Evolutionary conservation across 2,888 invertebrate species (phyloP).

Genomic region (Alviniconcha strummeri): DNA sequence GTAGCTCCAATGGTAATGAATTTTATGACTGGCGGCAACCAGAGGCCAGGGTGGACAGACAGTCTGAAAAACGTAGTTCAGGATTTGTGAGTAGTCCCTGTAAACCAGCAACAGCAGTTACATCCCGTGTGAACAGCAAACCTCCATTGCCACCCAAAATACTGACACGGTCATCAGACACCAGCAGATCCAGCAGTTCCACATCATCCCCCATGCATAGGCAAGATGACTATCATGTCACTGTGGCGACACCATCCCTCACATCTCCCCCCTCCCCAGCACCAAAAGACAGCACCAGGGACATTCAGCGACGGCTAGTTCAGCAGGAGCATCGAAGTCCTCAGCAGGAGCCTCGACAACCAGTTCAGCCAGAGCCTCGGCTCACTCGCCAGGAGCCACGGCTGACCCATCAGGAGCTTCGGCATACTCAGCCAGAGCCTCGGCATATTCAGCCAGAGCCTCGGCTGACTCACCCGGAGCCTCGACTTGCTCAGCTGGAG

Average conservation of each 20-base stretch:
- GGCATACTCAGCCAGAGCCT: too few species aligned
- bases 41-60: slow-evolving; percentile 3
- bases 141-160: slow-evolving; percentile 32
- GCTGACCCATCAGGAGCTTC: too few species aligned
- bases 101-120: slow-evolving; percentile 2
- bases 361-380: too few species aligned
- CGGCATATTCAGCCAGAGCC: too few species aligned
- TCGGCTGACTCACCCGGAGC: too few species aligned
- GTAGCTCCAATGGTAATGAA: neutral
- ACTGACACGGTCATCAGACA: neutral
- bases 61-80: neutral
- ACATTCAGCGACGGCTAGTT: slow-evolving; percentile 21
- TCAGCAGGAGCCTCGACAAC: too few species aligned
- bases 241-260: slow-evolving; percentile 23
- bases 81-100: neutral
- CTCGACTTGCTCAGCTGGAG: too few species aligned
- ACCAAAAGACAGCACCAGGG: slow-evolving; percentile 25
- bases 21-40: slow-evolving; percentile 30
- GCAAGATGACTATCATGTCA: slow-evolving; percentile 12
- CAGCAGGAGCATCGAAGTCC: neutral
- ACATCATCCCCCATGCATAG: neutral
- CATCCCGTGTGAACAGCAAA: slow-evolving; percentile 19
- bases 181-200: neutral
- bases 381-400: too few species aligned
- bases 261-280: slow-evolving; percentile 32